Evolutionary conservation across 2,113 vertebrate genomes (phyloP).

Genomic region (Fregetta grallaria): DNA sequence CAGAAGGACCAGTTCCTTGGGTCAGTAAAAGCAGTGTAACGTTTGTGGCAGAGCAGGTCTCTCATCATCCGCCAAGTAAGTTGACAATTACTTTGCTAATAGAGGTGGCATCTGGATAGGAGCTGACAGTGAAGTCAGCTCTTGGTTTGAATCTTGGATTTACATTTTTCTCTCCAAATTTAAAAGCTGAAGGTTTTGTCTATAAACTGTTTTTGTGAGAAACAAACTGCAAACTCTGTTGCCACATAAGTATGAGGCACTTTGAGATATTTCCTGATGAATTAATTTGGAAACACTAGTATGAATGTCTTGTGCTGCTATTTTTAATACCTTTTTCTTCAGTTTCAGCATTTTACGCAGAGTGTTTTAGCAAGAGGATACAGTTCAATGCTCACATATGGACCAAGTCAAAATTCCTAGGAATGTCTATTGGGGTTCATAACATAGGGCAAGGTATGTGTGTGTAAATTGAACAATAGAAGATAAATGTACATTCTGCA

Average conservation of each 20-base stretch:
- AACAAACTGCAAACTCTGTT: neutral
- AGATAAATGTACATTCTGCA: neutral
- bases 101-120: neutral
- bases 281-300: neutral
- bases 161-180: neutral
- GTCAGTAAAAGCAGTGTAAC: constrained; percentile 88
- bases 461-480: neutral
- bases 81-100: neutral
- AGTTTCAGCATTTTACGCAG: constrained; percentile 99
- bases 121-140: neutral
- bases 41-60: constrained; percentile 98
- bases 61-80: constrained; percentile 98
- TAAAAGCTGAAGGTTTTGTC: neutral
- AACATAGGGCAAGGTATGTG: constrained; percentile 96
- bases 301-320: neutral
- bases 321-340: neutral
- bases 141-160: neutral
- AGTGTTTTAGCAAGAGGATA: constrained; percentile 94
- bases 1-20: constrained; percentile 93
- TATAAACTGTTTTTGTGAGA: neutral
- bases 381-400: constrained; percentile 99
- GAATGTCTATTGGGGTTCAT: constrained; percentile 98
- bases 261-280: neutral
- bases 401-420: constrained; percentile 99
- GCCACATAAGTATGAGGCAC: neutral